A percentile compares a stretch with the other conserved stretches of the same genome.
These are phyloP conservation scores for Ormia ochracea DNA, from an alignment of 2,888 invertebrate genomes.

Conservation along the genomic window DNA sequence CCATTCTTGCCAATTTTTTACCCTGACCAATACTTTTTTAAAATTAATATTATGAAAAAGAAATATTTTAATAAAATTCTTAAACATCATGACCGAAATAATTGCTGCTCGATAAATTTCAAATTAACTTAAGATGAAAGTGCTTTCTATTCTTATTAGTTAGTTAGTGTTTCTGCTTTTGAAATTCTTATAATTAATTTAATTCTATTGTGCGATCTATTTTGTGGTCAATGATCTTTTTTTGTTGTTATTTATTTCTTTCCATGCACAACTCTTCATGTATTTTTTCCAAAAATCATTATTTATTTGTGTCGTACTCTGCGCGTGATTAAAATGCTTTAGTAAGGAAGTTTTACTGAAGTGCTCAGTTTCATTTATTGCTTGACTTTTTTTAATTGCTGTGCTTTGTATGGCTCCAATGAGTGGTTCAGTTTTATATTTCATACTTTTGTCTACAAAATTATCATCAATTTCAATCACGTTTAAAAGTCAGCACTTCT, in stretches of 20 bases:
- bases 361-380: not conserved
- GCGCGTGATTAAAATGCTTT: slow-evolving; percentile 10
- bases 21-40: too few relatives aligned
- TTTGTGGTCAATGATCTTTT: slow-evolving; percentile 37
- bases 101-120: too few relatives aligned
- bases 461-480: slow-evolving; percentile 56
- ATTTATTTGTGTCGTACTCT: not conserved
- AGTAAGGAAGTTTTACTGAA: not conserved
- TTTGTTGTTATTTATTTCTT: not conserved
- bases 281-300: not conserved
- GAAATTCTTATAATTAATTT: not conserved
- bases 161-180: too few relatives aligned
- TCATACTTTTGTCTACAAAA: slow-evolving; percentile 27
- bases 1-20: too few relatives aligned
- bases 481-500: slow-evolving; percentile 33
- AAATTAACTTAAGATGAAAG: too few relatives aligned
- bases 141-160: too few relatives aligned
- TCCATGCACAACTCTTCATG: not conserved
- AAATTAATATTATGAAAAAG: too few relatives aligned
- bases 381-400: slow-evolving; percentile 4
- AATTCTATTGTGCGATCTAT: not conserved
- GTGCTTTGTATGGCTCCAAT: not conserved
- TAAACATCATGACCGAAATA: too few relatives aligned
- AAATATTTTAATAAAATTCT: too few relatives aligned
- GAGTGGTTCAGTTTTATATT: slow-evolving; percentile 32